These are phyloP conservation scores for Hippoglossus hippoglossus DNA, from an alignment of 2,797 vertebrate species.

Conservation along the genomic window DNA sequence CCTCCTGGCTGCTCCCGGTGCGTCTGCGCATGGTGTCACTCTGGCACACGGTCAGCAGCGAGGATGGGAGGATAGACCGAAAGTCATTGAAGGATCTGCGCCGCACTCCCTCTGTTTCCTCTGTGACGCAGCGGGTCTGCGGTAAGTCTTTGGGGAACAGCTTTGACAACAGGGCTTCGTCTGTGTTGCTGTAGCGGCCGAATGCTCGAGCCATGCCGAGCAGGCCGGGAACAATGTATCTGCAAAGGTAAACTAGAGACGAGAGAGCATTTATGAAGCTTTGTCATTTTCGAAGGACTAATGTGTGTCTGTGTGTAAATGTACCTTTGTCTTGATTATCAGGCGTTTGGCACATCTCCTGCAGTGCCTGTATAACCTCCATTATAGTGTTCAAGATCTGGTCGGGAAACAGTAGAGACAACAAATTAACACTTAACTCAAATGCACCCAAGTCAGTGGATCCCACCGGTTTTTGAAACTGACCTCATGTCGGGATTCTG, in stretches of 20 bases:
- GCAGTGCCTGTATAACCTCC: slow-evolving; percentile 90
- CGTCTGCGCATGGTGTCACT: slow-evolving; percentile 86
- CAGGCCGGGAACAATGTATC: slow-evolving; percentile 90
- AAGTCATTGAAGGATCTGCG: slow-evolving; percentile 97
- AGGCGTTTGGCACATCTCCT: slow-evolving; percentile 92
- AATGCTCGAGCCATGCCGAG: slow-evolving; percentile 94
- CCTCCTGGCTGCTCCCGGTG: slow-evolving; percentile 63
- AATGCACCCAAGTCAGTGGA: neutral
- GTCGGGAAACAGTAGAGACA: slow-evolving; percentile 38
- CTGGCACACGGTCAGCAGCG: slow-evolving; percentile 91
- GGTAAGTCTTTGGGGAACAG: slow-evolving; percentile 90
- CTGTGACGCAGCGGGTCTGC: slow-evolving; percentile 82
- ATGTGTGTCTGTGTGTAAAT: neutral
- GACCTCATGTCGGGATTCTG: slow-evolving; percentile 88
- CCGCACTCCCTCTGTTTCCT: slow-evolving; percentile 90
- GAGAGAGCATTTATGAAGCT: slow-evolving; percentile 29
- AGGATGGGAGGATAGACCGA: slow-evolving; percentile 94
- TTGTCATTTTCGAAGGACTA: neutral
- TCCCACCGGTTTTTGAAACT: slow-evolving; percentile 6
- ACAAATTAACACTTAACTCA: neutral
- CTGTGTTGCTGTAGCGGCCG: slow-evolving; percentile 93
- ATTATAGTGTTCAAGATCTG: slow-evolving; percentile 92
- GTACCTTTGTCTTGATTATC: slow-evolving; percentile 95
- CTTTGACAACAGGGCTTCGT: slow-evolving; percentile 93
- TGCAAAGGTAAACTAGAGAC: slow-evolving; percentile 92